Evolutionary conservation across 2,888 invertebrate species (phyloP).

Genomic region (Apoderus coryli): DNA sequence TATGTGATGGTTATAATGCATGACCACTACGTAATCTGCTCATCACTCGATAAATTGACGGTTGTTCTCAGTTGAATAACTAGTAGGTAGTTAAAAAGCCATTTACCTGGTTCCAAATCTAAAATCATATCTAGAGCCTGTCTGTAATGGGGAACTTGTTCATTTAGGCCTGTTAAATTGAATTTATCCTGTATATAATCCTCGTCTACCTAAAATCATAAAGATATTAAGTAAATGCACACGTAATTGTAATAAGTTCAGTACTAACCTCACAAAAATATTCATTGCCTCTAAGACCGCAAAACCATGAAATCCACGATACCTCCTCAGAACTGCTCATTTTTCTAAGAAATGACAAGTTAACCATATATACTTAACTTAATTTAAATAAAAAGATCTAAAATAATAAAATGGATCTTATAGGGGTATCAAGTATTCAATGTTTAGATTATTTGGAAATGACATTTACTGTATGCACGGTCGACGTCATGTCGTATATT

Average conservation of each 20-base stretch:
- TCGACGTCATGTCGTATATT: too few relatives aligned
- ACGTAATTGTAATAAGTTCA: neutral
- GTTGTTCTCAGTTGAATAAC: too few relatives aligned
- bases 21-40: too few relatives aligned
- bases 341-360: too few relatives aligned
- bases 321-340: slow-evolving; percentile 99
- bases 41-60: too few relatives aligned
- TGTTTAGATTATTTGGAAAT: slow-evolving; percentile 26
- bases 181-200: slow-evolving; percentile 99
- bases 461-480: slow-evolving; percentile 23
- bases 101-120: slow-evolving; percentile 89
- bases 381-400: too few relatives aligned
- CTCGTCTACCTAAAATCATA: slow-evolving; percentile 81
- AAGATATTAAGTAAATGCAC: neutral
- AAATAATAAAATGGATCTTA: too few relatives aligned
- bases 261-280: slow-evolving; percentile 92
- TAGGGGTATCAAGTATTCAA: too few relatives aligned
- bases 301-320: slow-evolving; percentile 99
- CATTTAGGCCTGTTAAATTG: slow-evolving; percentile 97
- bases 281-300: slow-evolving; percentile 97
- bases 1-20: too few relatives aligned
- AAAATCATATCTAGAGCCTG: slow-evolving; percentile 99
- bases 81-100: slow-evolving; percentile 4
- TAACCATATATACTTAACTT: too few relatives aligned
- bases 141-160: slow-evolving; percentile 98